Evolutionary conservation across 2,797 vertebrate genomes (phyloP), one percentile per base, ranked within the genome.

Genomic region (Sorex maritimensis): DNA sequence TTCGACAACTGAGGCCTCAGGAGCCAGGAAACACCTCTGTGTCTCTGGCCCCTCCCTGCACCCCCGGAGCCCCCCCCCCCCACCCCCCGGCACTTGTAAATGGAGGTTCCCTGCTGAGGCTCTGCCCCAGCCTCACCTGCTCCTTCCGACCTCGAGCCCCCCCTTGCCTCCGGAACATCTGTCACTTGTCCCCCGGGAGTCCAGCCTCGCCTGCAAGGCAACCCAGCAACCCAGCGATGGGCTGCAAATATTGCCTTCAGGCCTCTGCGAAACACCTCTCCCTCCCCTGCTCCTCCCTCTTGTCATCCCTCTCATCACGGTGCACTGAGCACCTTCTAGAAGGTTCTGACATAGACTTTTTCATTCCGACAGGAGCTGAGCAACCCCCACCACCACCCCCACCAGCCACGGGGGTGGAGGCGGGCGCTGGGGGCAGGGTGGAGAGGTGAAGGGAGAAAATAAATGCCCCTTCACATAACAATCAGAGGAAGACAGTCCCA

Each of bases 401-500:
- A 5, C 5, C 41, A 5, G 41, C 41, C 41, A 3, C 24, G 19
- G 61, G 61, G 61, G 61, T 65, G 61, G 61, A 65, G 61, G 61
- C 61, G 17, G 21, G 65, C 11, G 65, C 10, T 28, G 24, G 65
- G 61, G 28, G 26, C 4, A 13, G 65, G 24, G 65, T 5, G 0
- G 84, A 92, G 91, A 92, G 79, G 91, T 63, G 95, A 83, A 24
- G 11, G 94, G 94, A 95, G 97, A 97, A 97, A 97, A 97, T 77
- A 72, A 96, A 97, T 95, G 94, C 90, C 96, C 94, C 96, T 97
- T 98, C 97, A 94, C 88, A 78, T 91, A 97, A 97, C 98, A 96
- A 95, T 85, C 97, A 95, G 95, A 97, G 95, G 96, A 98, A 97
- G 97, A 98, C 97, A 97, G 97, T 94, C 95, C 91, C 90, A 82